These are phyloP conservation scores for Myanophis thanlyinensis DNA, from an alignment of 2,113 vertebrate genomes.

Conservation along the genomic window DNA sequence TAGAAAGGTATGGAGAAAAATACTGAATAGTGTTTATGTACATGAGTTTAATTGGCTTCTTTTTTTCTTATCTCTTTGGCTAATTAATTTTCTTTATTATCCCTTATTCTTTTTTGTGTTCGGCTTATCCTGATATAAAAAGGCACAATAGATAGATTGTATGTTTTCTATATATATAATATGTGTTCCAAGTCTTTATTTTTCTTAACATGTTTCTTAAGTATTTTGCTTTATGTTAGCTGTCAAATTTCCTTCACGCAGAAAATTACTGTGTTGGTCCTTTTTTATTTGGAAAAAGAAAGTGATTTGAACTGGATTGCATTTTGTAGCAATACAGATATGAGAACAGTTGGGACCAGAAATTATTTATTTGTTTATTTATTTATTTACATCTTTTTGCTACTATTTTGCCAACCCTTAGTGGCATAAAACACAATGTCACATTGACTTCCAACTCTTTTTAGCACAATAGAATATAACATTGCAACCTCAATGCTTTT, in stretches of 20 bases:
- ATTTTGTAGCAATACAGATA: background rate
- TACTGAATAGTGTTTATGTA: background rate
- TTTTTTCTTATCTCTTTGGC: background rate
- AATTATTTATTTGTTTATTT: background rate
- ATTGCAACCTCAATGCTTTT: background rate
- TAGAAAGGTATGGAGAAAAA: background rate
- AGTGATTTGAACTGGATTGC: background rate
- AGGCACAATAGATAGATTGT: background rate
- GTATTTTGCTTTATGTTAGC: background rate
- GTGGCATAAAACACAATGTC: background rate
- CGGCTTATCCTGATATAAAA: background rate
- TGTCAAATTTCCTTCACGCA: background rate
- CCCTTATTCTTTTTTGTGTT: background rate
- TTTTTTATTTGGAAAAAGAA: background rate
- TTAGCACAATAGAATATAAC: background rate
- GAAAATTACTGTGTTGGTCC: background rate
- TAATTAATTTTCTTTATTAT: background rate
- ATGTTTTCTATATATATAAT: background rate
- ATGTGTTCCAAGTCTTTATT: background rate
- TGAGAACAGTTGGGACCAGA: background rate
- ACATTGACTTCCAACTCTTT: background rate
- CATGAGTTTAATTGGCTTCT: background rate
- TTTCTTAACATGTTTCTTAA: background rate
- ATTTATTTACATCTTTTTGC: background rate
- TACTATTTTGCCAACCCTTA: background rate